Evolutionary conservation across 1,140 invertebrate species (phyloP).

Genomic region (Drosophila mojavensis): DNA sequence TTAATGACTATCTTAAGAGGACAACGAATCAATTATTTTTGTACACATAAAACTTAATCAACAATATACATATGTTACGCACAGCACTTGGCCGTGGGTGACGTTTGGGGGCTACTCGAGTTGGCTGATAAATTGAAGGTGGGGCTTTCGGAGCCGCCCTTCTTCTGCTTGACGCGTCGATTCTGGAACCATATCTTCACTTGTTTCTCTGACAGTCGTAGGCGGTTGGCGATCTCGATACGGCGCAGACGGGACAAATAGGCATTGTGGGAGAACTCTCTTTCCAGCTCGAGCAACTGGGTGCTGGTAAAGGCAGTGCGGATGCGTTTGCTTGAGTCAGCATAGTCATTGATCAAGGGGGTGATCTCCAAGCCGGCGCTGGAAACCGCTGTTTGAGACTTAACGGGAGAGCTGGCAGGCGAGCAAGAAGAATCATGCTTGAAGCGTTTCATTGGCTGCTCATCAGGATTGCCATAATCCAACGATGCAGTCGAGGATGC

Average conservation of each 20-base stretch:
- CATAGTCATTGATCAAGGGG: conserved; percentile 85
- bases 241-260: conserved; percentile 94
- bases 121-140: conserved; percentile 74
- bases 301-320: conserved; percentile 97
- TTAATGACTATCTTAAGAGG: conserved; percentile 2
- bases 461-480: conserved; percentile 62
- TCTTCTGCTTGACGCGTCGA: conserved; percentile 95
- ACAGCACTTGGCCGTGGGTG: conserved; percentile 38
- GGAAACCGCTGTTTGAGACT: conserved; percentile 83
- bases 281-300: conserved; percentile 95
- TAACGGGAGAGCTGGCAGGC: conserved; percentile 70
- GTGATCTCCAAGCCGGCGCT: conserved; percentile 86
- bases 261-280: conserved; percentile 95
- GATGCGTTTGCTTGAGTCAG: conserved; percentile 90
- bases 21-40: conserved; percentile 10
- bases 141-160: conserved; percentile 87
- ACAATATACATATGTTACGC: conserved; percentile 29
- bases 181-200: conserved; percentile 98
- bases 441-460: conserved; percentile 65
- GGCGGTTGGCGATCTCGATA: conserved; percentile 95
- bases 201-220: conserved; percentile 96
- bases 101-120: conserved; percentile 60
- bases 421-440: conserved; percentile 77
- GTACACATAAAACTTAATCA: neutral
- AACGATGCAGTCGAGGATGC: conserved; percentile 69